Evolutionary conservation across 2,888 invertebrate genomes (phyloP).

Genomic region (Rapana venosa): DNA sequence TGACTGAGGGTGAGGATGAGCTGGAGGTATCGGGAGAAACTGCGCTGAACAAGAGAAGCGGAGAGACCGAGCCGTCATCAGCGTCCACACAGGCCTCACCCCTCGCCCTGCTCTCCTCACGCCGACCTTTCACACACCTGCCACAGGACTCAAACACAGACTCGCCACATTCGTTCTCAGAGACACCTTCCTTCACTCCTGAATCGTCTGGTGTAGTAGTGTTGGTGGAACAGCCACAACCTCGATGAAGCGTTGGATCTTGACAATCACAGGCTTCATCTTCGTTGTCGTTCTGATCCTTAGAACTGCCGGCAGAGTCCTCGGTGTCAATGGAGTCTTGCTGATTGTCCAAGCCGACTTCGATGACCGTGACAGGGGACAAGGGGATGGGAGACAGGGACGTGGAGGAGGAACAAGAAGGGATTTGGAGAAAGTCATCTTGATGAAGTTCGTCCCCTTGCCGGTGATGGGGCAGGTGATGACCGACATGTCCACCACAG

Average conservation of each 20-base stretch:
- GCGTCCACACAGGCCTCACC: slow-evolving; percentile 42
- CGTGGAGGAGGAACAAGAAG: slow-evolving; percentile 54
- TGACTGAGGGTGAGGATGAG: slow-evolving; percentile 7
- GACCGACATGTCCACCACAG: background rate
- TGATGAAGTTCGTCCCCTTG: slow-evolving; percentile 20
- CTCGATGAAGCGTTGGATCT: background rate
- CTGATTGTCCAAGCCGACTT: slow-evolving; percentile 72
- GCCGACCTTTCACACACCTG: background rate
- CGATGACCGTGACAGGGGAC: slow-evolving; percentile 74
- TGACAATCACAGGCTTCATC: background rate
- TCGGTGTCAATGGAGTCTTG: slow-evolving; percentile 69
- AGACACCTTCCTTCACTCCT: background rate
- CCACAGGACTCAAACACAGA: background rate
- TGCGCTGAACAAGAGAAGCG: slow-evolving; percentile 39
- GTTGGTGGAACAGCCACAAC: background rate
- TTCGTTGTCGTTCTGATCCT: slow-evolving; percentile 46
- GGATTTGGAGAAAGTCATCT: slow-evolving; percentile 38
- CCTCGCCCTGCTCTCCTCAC: background rate
- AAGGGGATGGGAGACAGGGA: slow-evolving; percentile 61
- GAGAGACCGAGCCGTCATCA: slow-evolving; percentile 52
- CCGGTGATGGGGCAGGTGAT: background rate
- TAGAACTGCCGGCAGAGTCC: slow-evolving; percentile 53
- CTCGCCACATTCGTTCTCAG: background rate
- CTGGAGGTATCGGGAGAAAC: background rate
- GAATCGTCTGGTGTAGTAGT: background rate